phyloP scores from a whole-genome alignment of 2,797 vertebrate genomes.

The Tiaroga cobitis region DNA sequence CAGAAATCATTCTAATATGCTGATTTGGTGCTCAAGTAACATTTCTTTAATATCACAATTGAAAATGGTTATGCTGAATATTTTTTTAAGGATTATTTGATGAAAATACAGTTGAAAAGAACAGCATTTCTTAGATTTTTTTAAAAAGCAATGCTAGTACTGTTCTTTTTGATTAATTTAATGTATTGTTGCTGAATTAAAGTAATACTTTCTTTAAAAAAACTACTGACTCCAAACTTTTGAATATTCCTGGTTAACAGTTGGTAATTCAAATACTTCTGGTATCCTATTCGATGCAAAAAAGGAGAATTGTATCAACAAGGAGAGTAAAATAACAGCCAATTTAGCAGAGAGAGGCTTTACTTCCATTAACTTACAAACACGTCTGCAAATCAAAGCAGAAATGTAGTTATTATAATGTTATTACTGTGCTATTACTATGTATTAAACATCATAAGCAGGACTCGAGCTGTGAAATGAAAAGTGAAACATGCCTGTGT shows the following conservation, averaged over 20 bases:
- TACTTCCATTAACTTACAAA: not conserved
- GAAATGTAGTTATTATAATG: not conserved
- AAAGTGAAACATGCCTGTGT: constrained; percentile 10
- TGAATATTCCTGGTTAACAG: not conserved
- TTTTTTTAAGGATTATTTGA: too few relatives aligned
- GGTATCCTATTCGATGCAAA: not conserved
- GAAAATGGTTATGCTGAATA: not conserved
- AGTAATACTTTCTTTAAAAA: not conserved
- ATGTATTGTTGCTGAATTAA: not conserved
- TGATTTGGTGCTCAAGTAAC: too few relatives aligned
- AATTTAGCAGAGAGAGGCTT: not conserved
- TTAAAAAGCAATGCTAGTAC: too few relatives aligned
- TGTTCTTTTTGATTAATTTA: not conserved
- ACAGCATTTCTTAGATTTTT: not conserved
- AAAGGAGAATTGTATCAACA: not conserved
- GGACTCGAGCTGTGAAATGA: not conserved
- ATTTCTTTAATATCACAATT: too few relatives aligned
- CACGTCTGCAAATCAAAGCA: too few relatives aligned
- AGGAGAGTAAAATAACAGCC: not conserved
- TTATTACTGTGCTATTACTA: not conserved
- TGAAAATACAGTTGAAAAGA: not conserved
- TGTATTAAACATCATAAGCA: not conserved
- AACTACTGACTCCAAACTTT: not conserved
- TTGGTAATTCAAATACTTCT: not conserved
- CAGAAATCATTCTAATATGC: too few relatives aligned